Conservation (phyloP, 2,797 vertebrate genomes). For the Harpagifer antarcticus region DNA sequence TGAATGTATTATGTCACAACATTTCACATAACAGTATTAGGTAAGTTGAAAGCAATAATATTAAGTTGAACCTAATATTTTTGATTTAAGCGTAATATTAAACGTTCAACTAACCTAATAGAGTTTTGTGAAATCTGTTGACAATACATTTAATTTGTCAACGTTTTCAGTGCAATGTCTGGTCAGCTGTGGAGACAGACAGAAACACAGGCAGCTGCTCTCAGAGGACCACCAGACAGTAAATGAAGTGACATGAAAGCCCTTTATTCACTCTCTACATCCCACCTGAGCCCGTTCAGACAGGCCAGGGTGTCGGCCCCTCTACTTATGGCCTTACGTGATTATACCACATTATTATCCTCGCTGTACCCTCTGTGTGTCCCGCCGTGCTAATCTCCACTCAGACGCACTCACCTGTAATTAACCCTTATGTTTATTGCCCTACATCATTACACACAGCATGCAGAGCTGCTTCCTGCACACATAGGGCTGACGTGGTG, state of each 20-base stretch:
- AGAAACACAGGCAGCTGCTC: conserved; percentile 21
- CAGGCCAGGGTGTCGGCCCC: conserved; percentile 51
- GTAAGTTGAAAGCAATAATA: too few relatives aligned
- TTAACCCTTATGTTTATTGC: conserved; percentile 62
- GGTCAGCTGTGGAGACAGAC: conserved; percentile 6
- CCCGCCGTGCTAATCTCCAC: conserved; percentile 59
- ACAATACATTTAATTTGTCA: too few relatives aligned
- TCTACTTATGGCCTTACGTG: conserved; percentile 57
- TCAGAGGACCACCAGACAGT: conserved; percentile 43
- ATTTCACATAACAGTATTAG: too few relatives aligned
- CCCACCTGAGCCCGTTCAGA: conserved; percentile 49
- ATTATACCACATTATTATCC: conserved; percentile 74
- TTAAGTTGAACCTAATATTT: too few relatives aligned
- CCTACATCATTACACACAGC: conserved; percentile 64
- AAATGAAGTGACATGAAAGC: conserved; percentile 55
- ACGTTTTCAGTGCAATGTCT: neutral
- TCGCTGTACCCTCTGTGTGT: conserved; percentile 43
- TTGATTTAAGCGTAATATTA: too few relatives aligned
- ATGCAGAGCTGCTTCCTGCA: conserved; percentile 31
- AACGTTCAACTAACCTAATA: too few relatives aligned
- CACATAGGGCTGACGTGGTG: conserved; percentile 29
- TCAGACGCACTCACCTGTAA: conserved; percentile 65
- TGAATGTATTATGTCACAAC: too few relatives aligned
- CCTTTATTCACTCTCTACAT: conserved; percentile 42
- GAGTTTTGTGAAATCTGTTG: too few relatives aligned